Evolutionary conservation across 2,888 invertebrate genomes (phyloP).

Genomic region (Acleris laterana): DNA sequence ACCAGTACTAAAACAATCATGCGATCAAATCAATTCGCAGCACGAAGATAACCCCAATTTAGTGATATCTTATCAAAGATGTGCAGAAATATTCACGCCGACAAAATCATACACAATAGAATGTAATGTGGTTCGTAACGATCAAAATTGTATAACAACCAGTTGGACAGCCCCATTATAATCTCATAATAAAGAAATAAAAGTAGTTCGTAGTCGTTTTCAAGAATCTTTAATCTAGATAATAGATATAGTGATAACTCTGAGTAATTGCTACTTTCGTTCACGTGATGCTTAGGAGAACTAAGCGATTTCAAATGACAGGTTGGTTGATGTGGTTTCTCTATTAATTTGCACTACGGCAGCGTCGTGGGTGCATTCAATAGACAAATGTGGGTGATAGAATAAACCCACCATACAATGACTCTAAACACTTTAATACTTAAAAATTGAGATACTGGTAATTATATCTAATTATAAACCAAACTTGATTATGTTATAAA

Average conservation of each 20-base stretch:
- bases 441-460: no score
- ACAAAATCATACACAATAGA: neutral
- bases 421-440: no score
- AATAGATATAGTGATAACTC: constrained; percentile 38
- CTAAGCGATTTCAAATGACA: constrained; percentile 43
- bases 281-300: constrained; percentile 38
- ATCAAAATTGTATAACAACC: constrained; percentile 3
- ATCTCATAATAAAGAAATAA: constrained; percentile 21
- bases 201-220: constrained; percentile 9
- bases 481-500: no score
- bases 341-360: constrained; percentile 18
- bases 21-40: neutral
- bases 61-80: constrained; percentile 11
- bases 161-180: constrained; percentile 27
- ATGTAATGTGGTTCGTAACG: neutral
- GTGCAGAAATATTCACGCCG: neutral
- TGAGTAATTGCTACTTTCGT: constrained; percentile 42
- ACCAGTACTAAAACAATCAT: constrained; percentile 4
- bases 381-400: no score
- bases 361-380: neutral
- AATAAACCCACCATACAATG: no score
- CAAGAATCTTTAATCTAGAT: constrained; percentile 35
- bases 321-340: constrained; percentile 38
- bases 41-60: constrained; percentile 11
- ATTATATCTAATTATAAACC: no score